These are phyloP conservation scores for Pteromalus puparum DNA, from an alignment of 1,140 invertebrate species.

Conservation along the genomic window DNA sequence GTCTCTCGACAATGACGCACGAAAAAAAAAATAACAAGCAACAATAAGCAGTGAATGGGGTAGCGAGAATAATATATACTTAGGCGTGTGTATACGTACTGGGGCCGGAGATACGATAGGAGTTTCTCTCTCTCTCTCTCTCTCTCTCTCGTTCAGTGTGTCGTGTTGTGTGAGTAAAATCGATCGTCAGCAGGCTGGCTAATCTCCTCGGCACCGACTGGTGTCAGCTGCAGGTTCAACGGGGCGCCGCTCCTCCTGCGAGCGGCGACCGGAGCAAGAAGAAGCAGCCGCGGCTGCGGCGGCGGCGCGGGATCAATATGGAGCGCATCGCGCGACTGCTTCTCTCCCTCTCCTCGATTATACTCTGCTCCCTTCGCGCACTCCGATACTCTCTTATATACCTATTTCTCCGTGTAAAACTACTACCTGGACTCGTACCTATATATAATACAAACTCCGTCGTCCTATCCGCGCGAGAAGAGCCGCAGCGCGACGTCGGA, in stretches of 20 bases:
- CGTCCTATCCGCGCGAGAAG: no score
- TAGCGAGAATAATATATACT: no score
- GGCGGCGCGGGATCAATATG: conserved; percentile 25
- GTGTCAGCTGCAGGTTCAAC: conserved; percentile 2
- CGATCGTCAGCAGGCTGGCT: neutral
- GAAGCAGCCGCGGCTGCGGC: conserved; percentile 9
- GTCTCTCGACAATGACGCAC: no score
- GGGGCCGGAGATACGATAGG: neutral
- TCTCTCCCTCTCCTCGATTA: conserved; percentile 9
- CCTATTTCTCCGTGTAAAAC: neutral
- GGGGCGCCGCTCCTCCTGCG: neutral
- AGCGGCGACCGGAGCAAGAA: conserved; percentile 18
- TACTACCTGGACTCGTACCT: neutral
- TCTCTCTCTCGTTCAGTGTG: no score
- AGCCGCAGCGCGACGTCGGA: neutral
- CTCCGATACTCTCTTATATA: neutral
- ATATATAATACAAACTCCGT: no score
- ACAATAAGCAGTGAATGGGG: neutral
- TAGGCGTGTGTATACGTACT: neutral
- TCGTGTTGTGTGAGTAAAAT: neutral
- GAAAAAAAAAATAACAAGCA: neutral
- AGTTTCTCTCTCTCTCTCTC: neutral
- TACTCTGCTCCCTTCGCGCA: neutral
- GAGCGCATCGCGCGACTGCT: conserved; percentile 27
- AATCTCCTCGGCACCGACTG: neutral